A percentile compares a stretch with the other conserved stretches of the same genome.
Conservation (phyloP, 2,888 invertebrate species). For the Acleris emargana region DNA sequence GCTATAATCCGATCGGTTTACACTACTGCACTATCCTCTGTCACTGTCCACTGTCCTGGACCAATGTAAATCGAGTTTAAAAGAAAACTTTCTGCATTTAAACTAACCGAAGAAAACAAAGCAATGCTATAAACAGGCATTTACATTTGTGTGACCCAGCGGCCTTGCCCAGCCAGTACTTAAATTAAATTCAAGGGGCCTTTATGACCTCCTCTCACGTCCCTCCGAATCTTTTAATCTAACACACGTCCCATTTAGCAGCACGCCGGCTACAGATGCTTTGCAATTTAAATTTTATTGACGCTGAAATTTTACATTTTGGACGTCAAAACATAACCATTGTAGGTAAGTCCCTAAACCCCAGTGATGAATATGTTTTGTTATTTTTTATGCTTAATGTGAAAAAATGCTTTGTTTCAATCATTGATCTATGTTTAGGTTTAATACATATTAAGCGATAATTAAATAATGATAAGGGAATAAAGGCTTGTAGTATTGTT, state of each 20-base stretch:
- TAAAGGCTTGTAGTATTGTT: too few relatives aligned
- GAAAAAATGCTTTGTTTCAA: background rate
- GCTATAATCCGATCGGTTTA: too few relatives aligned
- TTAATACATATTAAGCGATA: too few relatives aligned
- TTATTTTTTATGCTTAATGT: background rate
- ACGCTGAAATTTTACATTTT: conserved; percentile 31
- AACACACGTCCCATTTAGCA: conserved; percentile 59
- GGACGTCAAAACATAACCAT: conserved; percentile 20
- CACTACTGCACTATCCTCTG: too few relatives aligned
- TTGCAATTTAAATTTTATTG: conserved; percentile 39
- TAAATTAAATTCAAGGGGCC: conserved; percentile 63
- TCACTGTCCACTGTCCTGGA: too few relatives aligned
- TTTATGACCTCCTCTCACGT: conserved; percentile 54
- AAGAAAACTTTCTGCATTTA: too few relatives aligned
- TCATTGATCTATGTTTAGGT: background rate
- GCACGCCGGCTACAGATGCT: conserved; percentile 53
- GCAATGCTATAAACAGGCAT: too few relatives aligned
- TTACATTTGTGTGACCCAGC: conserved; percentile 10
- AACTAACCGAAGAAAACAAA: too few relatives aligned
- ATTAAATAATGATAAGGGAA: too few relatives aligned
- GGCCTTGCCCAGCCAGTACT: conserved; percentile 27
- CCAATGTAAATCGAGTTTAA: too few relatives aligned
- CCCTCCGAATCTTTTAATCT: conserved; percentile 63
- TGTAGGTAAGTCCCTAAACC: conserved; percentile 10
- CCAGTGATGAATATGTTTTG: background rate